These are phyloP conservation scores for Sinohyriopsis cumingii DNA, from an alignment of 2,888 invertebrate species.

Conservation along the genomic window DNA sequence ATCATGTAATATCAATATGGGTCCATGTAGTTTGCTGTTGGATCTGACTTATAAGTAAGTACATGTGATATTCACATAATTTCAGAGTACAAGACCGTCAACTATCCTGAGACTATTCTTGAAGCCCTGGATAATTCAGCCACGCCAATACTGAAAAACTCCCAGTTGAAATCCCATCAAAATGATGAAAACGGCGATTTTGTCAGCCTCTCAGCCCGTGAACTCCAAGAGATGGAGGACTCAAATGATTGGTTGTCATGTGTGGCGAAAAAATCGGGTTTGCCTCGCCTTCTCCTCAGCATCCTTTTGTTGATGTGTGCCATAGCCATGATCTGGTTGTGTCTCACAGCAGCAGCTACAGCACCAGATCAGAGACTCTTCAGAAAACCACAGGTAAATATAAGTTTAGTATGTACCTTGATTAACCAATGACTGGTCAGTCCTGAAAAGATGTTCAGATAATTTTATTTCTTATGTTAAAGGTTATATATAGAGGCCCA, in stretches of 20 bases:
- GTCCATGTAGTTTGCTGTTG: too few relatives aligned
- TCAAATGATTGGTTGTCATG: constrained; percentile 63
- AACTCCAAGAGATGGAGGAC: constrained; percentile 17
- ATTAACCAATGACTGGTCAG: background rate
- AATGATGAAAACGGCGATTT: constrained; percentile 35
- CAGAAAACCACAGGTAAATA: constrained; percentile 43
- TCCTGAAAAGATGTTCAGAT: background rate
- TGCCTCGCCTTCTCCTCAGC: constrained; percentile 73
- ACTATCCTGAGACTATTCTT: constrained; percentile 64
- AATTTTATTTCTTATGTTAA: background rate
- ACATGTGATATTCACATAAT: background rate
- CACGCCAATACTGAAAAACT: constrained; percentile 61
- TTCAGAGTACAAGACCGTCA: constrained; percentile 55
- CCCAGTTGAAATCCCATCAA: constrained; percentile 49
- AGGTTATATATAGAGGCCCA: background rate
- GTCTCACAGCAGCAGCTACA: constrained; percentile 69
- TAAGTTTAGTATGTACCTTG: background rate
- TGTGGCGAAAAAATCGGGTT: constrained; percentile 73
- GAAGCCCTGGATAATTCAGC: constrained; percentile 63
- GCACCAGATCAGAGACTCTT: constrained; percentile 64
- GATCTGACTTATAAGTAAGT: too few relatives aligned
- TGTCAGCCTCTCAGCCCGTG: constrained; percentile 35
- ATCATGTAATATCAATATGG: too few relatives aligned
- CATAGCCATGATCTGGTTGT: constrained; percentile 74
- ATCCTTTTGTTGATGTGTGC: constrained; percentile 73